phyloP scores from a whole-genome alignment of 2,797 vertebrate species.

The Oreochromis mossambicus region DNA sequence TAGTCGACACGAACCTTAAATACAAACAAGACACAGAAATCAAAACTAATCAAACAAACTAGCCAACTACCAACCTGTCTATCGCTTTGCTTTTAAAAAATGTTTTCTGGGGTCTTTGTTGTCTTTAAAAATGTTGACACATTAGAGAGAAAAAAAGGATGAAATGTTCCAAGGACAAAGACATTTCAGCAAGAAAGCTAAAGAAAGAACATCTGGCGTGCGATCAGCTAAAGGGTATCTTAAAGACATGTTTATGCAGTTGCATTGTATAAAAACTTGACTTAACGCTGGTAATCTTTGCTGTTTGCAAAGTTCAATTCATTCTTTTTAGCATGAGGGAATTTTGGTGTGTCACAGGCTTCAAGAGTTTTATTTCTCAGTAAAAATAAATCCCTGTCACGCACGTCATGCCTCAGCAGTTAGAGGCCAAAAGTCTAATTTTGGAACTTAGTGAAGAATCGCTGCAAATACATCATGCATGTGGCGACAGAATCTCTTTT shows the following conservation, averaged over 20 bases:
- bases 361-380: neutral
- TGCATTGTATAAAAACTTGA: neutral
- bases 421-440: conserved; percentile 10
- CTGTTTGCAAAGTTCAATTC: neutral
- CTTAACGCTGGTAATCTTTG: neutral
- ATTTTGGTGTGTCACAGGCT: neutral
- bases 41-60: neutral
- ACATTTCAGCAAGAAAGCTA: neutral
- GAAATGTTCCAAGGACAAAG: neutral
- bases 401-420: neutral
- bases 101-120: neutral
- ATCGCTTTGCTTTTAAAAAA: neutral
- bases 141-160: neutral
- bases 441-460: neutral
- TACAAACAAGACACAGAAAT: neutral
- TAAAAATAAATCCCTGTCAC: conserved; percentile 3
- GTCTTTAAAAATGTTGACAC: neutral
- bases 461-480: neutral
- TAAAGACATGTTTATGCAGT: neutral
- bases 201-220: neutral
- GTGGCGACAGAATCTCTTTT: neutral
- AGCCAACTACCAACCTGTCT: neutral
- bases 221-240: neutral
- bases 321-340: neutral
- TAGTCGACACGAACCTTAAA: neutral